Evolutionary conservation across 2,113 vertebrate species (phyloP).

Genomic region (Paramisgurnus dabryanus): DNA sequence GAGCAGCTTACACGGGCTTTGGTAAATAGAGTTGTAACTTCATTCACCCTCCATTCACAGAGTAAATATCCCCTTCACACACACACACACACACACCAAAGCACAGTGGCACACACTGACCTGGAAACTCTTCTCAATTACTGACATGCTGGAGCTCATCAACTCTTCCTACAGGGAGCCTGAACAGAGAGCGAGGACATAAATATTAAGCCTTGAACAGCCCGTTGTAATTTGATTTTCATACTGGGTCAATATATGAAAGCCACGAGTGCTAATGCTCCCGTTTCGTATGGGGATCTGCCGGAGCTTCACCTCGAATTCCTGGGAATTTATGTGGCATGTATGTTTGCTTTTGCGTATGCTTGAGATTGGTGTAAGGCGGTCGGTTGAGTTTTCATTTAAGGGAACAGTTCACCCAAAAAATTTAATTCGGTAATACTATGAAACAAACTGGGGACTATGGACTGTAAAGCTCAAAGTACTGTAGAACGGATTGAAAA

Average conservation of each 20-base stretch:
- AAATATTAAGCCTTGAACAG: slow-evolving; percentile 34
- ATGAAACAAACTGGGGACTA: not conserved
- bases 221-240: slow-evolving; percentile 50
- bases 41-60: slow-evolving; percentile 48
- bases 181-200: slow-evolving; percentile 18
- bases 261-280: slow-evolving; percentile 38
- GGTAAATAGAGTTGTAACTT: slow-evolving; percentile 59
- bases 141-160: slow-evolving; percentile 32
- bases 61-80: slow-evolving; percentile 47
- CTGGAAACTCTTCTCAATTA: slow-evolving; percentile 51
- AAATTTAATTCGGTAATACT: not conserved
- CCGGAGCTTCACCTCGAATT: slow-evolving; percentile 33
- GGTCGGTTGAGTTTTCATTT: not conserved
- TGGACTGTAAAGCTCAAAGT: not conserved
- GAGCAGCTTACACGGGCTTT: slow-evolving; percentile 44
- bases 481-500: no score
- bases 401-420: slow-evolving; percentile 3
- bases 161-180: slow-evolving; percentile 40
- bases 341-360: slow-evolving; percentile 32
- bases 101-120: slow-evolving; percentile 44
- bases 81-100: slow-evolving; percentile 25
- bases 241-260: slow-evolving; percentile 42
- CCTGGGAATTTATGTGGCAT: slow-evolving; percentile 28
- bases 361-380: slow-evolving; percentile 10
- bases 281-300: slow-evolving; percentile 22